phyloP scores from a whole-genome alignment of 2,797 vertebrate species.

The Lagocephalus sceleratus region DNA sequence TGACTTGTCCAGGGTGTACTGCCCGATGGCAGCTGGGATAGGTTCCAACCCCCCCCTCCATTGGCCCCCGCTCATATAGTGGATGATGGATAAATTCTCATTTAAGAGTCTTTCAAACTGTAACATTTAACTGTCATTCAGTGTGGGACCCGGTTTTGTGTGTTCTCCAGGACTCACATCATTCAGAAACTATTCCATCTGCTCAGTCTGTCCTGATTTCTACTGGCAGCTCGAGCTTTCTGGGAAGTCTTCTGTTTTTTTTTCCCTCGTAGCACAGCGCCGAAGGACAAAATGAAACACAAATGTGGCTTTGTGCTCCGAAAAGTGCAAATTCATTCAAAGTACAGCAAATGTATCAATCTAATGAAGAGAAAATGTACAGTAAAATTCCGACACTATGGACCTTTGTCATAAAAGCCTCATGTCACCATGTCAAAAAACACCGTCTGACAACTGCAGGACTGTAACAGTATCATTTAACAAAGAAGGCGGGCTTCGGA shows the following conservation, averaged over 20 bases:
- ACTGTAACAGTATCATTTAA: conserved; percentile 1
- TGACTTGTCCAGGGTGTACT: no score
- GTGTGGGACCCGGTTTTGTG: conserved; percentile 1
- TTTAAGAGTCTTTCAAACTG: no score
- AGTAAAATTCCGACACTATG: conserved; percentile 16
- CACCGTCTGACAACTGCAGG: neutral
- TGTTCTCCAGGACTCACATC: conserved; percentile 34
- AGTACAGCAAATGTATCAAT: conserved; percentile 31
- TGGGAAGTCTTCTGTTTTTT: conserved; percentile 30
- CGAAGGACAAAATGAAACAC: conserved; percentile 19
- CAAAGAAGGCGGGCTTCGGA: conserved; percentile 17
- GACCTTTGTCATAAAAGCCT: conserved; percentile 9
- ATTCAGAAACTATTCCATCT: conserved; percentile 53
- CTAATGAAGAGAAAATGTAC: conserved; percentile 14
- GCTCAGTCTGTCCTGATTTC: conserved; percentile 40
- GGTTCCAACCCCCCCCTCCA: no score
- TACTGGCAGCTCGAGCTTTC: conserved; percentile 27
- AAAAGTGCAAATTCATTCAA: conserved; percentile 44
- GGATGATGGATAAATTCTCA: no score
- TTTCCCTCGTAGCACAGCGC: neutral
- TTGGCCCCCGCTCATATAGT: no score
- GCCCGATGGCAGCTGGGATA: no score
- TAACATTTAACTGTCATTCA: no score
- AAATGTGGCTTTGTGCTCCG: conserved; percentile 14
- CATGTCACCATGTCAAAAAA: conserved; percentile 12